Percentiles rank a stretch among this genome's conserved stretches.
phyloP scores from a whole-genome alignment of 2,113 vertebrate species.

The Peromyscus californicus region DNA sequence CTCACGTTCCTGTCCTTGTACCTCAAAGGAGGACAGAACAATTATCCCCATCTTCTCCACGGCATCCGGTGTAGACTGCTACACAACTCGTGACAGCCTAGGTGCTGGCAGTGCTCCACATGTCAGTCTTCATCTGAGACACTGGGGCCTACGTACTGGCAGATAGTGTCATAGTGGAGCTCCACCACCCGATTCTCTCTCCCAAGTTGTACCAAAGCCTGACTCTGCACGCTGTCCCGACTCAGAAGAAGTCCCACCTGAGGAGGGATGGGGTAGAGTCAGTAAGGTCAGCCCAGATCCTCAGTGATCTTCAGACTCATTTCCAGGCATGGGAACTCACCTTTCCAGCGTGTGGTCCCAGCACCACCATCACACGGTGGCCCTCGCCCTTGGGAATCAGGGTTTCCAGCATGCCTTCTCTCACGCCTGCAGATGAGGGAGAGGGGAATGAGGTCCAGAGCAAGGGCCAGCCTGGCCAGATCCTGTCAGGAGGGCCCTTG shows the following conservation, averaged over 20 bases:
- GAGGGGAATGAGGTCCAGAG: background rate
- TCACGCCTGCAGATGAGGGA: slow-evolving; percentile 58
- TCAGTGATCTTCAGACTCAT: background rate
- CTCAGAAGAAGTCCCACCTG: slow-evolving; percentile 91
- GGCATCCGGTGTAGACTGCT: background rate
- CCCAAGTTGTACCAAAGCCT: slow-evolving; percentile 90
- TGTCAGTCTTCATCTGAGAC: slow-evolving; percentile 71
- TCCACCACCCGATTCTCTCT: slow-evolving; percentile 86
- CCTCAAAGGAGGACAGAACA: background rate
- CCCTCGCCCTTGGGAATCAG: slow-evolving; percentile 91
- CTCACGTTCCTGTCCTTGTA: background rate
- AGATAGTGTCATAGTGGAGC: slow-evolving; percentile 91
- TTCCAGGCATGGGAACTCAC: slow-evolving; percentile 82
- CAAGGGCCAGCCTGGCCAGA: background rate
- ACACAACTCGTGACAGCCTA: background rate
- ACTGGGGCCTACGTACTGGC: slow-evolving; percentile 90
- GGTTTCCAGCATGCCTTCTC: slow-evolving; percentile 92
- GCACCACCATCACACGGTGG: slow-evolving; percentile 91
- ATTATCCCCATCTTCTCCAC: background rate
- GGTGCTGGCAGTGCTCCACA: background rate
- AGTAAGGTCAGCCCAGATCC: background rate
- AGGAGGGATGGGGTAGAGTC: background rate
- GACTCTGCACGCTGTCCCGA: slow-evolving; percentile 88
- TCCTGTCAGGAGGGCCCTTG: background rate
- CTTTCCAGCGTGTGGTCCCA: slow-evolving; percentile 91